Evolutionary conservation across 2,797 vertebrate species (phyloP).

Genomic region (Bradypodion ventrale): DNA sequence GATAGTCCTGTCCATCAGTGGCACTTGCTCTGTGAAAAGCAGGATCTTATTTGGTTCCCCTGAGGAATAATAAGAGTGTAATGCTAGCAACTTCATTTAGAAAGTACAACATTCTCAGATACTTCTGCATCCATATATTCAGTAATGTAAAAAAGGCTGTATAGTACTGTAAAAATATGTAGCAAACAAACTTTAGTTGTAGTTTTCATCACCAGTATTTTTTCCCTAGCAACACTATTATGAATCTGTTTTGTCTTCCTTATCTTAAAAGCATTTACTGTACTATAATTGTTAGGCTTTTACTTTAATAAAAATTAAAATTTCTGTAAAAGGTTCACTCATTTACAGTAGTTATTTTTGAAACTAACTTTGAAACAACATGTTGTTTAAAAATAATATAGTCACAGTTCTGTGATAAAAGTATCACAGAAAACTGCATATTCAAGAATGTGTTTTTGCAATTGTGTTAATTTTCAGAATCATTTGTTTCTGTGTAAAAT

Average conservation of each 20-base stretch:
- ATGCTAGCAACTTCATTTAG: no score
- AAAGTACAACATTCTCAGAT: no score
- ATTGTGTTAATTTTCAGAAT: background rate
- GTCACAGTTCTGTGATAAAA: background rate
- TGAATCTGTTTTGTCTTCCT: background rate
- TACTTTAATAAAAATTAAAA: background rate
- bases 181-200: background rate
- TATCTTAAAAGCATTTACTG: background rate
- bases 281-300: background rate
- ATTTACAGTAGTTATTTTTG: background rate
- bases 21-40: no score
- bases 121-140: no score
- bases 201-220: background rate
- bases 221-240: no score
- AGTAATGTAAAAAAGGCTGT: no score
- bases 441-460: background rate
- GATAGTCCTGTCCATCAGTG: background rate
- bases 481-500: background rate
- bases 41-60: no score
- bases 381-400: background rate
- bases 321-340: background rate
- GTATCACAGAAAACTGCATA: background rate
- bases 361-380: background rate
- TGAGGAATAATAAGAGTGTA: no score
- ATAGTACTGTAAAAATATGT: no score